Conservation (phyloP, 2,888 invertebrate species). For the Microctonus aethiopoides region DNA sequence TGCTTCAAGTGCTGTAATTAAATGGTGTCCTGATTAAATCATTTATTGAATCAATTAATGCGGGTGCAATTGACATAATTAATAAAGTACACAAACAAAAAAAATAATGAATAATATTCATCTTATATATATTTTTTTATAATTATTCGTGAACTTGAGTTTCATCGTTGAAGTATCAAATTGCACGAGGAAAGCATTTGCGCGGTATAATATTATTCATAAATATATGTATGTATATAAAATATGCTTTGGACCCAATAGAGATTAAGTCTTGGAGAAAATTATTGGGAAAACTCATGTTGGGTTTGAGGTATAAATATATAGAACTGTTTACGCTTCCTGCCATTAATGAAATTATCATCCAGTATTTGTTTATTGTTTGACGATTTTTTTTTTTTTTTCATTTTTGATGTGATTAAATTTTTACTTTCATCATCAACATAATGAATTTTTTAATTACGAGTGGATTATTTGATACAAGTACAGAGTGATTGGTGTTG, state of each 20-base stretch:
- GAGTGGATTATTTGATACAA: too few relatives aligned
- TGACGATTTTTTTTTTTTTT: slow-evolving; percentile 2
- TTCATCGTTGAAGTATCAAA: background rate
- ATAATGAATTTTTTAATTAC: too few relatives aligned
- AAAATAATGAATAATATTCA: background rate
- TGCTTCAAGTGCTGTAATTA: background rate
- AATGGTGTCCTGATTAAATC: background rate
- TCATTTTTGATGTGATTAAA: background rate
- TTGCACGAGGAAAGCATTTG: background rate
- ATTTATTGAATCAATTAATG: background rate
- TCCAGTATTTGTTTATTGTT: slow-evolving; percentile 11
- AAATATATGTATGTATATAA: background rate
- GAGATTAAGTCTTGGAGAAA: too few relatives aligned
- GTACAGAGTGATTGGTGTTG: background rate
- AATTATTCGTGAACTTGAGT: slow-evolving; percentile 20
- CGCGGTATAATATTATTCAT: background rate
- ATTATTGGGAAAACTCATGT: too few relatives aligned
- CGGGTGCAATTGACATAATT: slow-evolving; percentile 11
- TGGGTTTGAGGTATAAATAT: too few relatives aligned
- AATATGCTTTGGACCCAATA: too few relatives aligned
- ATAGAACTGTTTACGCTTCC: slow-evolving; percentile 24
- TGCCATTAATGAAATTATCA: slow-evolving; percentile 25
- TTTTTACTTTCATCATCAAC: slow-evolving; percentile 1
- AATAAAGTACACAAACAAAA: background rate
- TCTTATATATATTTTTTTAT: slow-evolving; percentile 14